Evolutionary conservation across 2,113 vertebrate species (phyloP), one percentile per base, ranked within the genome.

Genomic region (Zeus faber): DNA sequence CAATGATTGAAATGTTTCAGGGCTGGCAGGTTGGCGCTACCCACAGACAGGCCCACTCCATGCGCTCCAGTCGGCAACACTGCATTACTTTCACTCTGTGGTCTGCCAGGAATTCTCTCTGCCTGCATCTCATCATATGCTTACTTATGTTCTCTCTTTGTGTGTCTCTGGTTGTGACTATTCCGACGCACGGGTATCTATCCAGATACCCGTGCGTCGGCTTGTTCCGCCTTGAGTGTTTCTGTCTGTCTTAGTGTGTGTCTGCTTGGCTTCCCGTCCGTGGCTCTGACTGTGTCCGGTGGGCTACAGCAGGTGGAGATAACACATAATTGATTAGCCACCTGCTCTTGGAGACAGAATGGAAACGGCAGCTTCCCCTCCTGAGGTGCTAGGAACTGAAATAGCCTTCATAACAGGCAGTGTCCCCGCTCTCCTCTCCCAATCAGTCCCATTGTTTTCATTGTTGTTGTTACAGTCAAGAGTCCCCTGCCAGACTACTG

Each of bases 1-100:
- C 76, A 70, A 76, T 77, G 79, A 85, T 85, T 80, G 63, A 70
- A 80, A 77, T 70, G 68, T 80, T 84, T 80, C 54, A 35, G 41
- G 39, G 55, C 65, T 80, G 77, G 78, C 77, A 82, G 76, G 68
- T 74, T 73, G 74, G 62, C 37, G 33, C 66, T 67, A 64, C 72
- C 69, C 53, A 26, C 76, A 68, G 67, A 66, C 58, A 53, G 73
- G 48, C 52, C n/a, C n/a, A 31, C 46, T 55, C 47, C 27, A 25
- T 49, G 65, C 41, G 37, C 24, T 10, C 54, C 24, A 17, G 4
- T 8, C 13, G 10, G 14, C 5, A 1, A 13, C 11, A n/a, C 45
- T 2, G 4, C 11, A 10, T 29, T 14, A 6, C 35, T 54, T n/a
- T n/a, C n/a, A n/a, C n/a, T n/a, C n/a, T n/a, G n/a, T n/a, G n/a